phyloP scores from a whole-genome alignment of 2,113 vertebrate species.

The Prolemur simus region DNA sequence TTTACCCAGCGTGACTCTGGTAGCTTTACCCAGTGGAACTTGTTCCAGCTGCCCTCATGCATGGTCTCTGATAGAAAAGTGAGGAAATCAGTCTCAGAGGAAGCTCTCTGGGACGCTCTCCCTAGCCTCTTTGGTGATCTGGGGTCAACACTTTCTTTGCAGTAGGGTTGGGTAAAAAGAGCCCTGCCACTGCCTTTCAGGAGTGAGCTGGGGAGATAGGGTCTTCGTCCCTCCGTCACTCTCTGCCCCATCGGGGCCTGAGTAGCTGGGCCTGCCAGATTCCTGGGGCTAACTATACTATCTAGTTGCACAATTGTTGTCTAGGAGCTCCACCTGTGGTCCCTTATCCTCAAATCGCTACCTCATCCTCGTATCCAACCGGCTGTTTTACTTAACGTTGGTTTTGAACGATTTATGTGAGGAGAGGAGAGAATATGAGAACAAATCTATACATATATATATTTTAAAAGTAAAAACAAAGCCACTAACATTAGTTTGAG shows the following conservation, averaged over 20 bases:
- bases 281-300: not conserved
- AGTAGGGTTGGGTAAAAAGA: fast-evolving
- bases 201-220: fast-evolving
- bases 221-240: fast-evolving
- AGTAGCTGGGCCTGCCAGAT: not conserved
- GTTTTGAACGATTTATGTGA: not conserved
- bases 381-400: not conserved
- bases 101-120: not conserved
- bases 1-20: not conserved
- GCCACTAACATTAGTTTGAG: not conserved
- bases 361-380: not conserved
- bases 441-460: not conserved
- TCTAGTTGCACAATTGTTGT: not conserved
- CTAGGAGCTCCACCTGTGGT: not conserved
- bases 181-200: not conserved
- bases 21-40: not conserved
- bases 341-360: not conserved
- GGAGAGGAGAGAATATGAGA: not conserved
- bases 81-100: not conserved
- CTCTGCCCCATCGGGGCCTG: not conserved
- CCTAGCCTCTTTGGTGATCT: not conserved
- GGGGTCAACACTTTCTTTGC: fast-evolving
- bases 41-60: not conserved
- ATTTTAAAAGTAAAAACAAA: not conserved
- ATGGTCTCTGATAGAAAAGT: not conserved